Percentiles rank a stretch among this genome's conserved stretches.
These are phyloP conservation scores for Eubasilissa splendida DNA, from an alignment of 2,888 invertebrate genomes.

Conservation along the genomic window DNA sequence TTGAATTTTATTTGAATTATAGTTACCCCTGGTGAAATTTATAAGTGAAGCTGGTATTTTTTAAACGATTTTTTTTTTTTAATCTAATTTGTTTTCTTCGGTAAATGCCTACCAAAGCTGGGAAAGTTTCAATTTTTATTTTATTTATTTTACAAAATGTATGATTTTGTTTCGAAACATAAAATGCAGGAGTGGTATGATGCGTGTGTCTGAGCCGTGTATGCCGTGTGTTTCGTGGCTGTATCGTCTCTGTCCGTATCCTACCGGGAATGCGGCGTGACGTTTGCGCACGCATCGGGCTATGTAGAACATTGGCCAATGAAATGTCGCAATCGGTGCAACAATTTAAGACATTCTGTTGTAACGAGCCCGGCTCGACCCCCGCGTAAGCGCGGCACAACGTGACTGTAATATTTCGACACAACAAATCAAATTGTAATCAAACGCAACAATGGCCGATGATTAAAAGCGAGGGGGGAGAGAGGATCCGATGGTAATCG, in stretches of 20 bases:
- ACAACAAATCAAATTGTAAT: constrained; percentile 14
- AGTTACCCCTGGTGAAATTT: no score
- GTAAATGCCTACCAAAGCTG: no score
- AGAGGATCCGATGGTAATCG: background rate
- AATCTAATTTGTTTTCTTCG: no score
- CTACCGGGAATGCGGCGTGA: no score
- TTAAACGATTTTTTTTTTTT: no score
- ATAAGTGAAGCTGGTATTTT: no score
- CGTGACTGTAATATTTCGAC: constrained; percentile 12
- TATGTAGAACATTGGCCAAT: background rate
- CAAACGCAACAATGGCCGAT: constrained; percentile 25
- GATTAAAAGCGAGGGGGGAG: background rate
- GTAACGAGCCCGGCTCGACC: constrained; percentile 14
- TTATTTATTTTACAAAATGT: background rate
- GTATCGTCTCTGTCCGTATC: no score
- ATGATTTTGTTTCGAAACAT: background rate
- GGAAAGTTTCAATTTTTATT: background rate
- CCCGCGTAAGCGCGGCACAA: background rate
- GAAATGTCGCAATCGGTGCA: constrained; percentile 3
- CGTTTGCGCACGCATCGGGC: no score
- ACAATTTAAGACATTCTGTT: background rate
- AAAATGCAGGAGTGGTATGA: no score
- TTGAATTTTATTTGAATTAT: no score
- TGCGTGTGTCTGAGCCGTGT: no score
- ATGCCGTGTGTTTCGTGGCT: no score